Evolutionary conservation across 2,113 vertebrate species (phyloP).

Genomic region (Asarcornis scutulata): DNA sequence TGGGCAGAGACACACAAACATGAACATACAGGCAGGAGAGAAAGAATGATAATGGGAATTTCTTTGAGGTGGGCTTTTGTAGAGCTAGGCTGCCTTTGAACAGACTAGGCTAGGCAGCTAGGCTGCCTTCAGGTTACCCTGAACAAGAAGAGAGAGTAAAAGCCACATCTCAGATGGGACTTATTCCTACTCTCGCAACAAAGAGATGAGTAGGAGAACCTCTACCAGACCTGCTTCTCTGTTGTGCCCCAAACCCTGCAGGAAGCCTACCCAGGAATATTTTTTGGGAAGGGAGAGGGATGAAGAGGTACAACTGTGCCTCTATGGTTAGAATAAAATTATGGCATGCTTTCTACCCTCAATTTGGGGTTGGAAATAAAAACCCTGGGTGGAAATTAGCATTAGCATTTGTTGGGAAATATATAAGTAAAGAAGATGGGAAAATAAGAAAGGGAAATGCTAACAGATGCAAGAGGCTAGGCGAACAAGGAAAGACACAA

Average conservation of each 20-base stretch:
- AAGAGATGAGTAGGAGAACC: accelerated
- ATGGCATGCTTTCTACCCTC: neutral
- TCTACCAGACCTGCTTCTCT: accelerated
- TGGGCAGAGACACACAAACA: neutral
- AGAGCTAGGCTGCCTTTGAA: neutral
- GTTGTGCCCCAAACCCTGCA: neutral
- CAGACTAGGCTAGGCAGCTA: neutral
- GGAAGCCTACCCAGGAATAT: accelerated
- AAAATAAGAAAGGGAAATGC: neutral
- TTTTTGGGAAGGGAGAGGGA: neutral
- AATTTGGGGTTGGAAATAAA: neutral
- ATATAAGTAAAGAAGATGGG: neutral
- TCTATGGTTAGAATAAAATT: neutral
- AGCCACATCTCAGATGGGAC: neutral
- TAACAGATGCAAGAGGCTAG: neutral
- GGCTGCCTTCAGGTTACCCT: neutral
- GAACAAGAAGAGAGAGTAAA: neutral
- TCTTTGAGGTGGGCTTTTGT: neutral
- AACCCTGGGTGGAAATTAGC: neutral
- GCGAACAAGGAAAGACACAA: neutral
- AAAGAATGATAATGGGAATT: neutral
- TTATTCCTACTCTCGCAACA: accelerated
- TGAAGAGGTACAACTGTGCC: neutral
- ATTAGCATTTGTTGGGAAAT: neutral
- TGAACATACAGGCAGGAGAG: accelerated